Percentiles rank a stretch among this genome's conserved stretches.
These are phyloP conservation scores for Agonopterix alstromeriana DNA, from an alignment of 2,888 invertebrate species.

Conservation along the genomic window DNA sequence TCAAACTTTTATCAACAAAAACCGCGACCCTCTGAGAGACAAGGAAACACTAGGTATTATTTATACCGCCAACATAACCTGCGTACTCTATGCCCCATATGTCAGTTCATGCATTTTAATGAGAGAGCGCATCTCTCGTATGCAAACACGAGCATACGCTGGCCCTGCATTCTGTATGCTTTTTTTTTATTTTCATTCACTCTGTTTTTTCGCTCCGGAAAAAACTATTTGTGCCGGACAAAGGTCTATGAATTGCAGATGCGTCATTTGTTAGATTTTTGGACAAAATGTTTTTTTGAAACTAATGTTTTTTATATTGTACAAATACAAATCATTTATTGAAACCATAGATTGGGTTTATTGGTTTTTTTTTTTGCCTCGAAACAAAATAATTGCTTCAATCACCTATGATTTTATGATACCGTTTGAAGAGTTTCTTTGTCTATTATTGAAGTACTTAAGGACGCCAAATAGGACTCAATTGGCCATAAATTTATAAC, in stretches of 20 bases:
- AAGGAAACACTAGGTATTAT: slow-evolving; percentile 14
- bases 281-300: not conserved
- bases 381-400: no score
- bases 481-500: no score
- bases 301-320: no score
- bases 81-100: slow-evolving; percentile 14
- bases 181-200: slow-evolving; percentile 11
- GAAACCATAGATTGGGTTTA: no score
- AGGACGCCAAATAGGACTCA: no score
- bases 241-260: slow-evolving; percentile 3
- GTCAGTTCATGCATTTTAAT: slow-evolving; percentile 64
- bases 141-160: slow-evolving; percentile 38
- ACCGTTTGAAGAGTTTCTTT: no score
- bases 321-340: no score
- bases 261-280: slow-evolving; percentile 1
- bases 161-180: slow-evolving; percentile 26
- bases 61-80: slow-evolving; percentile 12
- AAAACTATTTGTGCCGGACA: slow-evolving; percentile 11
- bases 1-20: not conserved
- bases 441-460: no score
- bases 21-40: slow-evolving; percentile 11
- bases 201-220: slow-evolving; percentile 18
- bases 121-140: slow-evolving; percentile 38
- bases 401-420: no score
- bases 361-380: no score